Evolutionary conservation across 2,888 invertebrate species (phyloP).

Genomic region (Ceraclea dissimilis): DNA sequence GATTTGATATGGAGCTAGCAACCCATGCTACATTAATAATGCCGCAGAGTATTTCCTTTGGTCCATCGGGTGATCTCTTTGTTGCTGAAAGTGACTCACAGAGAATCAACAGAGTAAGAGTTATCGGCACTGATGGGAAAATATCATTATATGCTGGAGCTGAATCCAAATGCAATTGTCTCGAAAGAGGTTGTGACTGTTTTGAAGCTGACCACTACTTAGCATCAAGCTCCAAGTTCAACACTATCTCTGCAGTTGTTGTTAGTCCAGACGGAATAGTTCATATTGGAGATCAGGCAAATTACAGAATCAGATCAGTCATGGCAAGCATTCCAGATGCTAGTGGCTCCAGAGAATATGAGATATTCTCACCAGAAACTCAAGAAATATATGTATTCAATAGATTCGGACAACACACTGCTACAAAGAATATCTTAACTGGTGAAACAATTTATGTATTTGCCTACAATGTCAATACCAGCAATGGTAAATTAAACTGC

Average conservation of each 20-base stretch:
- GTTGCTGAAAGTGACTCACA: slow-evolving; percentile 96
- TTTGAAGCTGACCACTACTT: slow-evolving; percentile 87
- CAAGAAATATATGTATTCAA: slow-evolving; percentile 94
- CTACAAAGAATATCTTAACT: slow-evolving; percentile 91
- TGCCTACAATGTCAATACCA: slow-evolving; percentile 93
- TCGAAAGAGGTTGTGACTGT: slow-evolving; percentile 86
- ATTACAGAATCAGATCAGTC: slow-evolving; percentile 79
- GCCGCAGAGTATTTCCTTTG: slow-evolving; percentile 92
- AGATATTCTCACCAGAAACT: slow-evolving; percentile 90
- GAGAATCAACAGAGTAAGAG: slow-evolving; percentile 81
- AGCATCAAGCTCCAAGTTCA: slow-evolving; percentile 89
- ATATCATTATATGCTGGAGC: slow-evolving; percentile 91
- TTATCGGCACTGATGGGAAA: slow-evolving; percentile 89
- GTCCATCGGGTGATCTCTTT: slow-evolving; percentile 84
- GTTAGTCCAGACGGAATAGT: slow-evolving; percentile 92
- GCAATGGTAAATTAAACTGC: slow-evolving; percentile 88
- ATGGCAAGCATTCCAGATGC: slow-evolving; percentile 86
- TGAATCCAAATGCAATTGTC: slow-evolving; percentile 88
- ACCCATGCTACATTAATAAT: slow-evolving; percentile 86
- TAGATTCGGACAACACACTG: slow-evolving; percentile 89
- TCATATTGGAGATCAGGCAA: slow-evolving; percentile 92
- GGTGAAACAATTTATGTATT: slow-evolving; percentile 90
- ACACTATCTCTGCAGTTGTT: slow-evolving; percentile 85
- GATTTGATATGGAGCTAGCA: slow-evolving; percentile 78
- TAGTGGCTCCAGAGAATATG: slow-evolving; percentile 77